These are phyloP conservation scores for Prunella strophiata DNA, from an alignment of 2,797 vertebrate species.

Conservation along the genomic window DNA sequence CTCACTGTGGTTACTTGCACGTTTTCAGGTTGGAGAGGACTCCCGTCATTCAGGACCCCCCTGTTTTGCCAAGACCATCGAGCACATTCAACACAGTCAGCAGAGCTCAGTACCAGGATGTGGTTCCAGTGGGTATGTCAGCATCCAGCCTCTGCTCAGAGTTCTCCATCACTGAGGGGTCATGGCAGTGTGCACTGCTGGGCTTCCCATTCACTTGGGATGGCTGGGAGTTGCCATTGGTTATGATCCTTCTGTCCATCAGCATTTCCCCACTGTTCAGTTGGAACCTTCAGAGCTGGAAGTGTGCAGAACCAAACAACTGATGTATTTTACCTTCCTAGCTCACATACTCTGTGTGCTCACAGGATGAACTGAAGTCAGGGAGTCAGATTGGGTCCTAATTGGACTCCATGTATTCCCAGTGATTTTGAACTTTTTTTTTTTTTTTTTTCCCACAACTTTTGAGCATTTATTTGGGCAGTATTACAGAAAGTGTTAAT, in stretches of 20 bases:
- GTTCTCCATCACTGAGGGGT: neutral
- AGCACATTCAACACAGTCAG: conserved; percentile 93
- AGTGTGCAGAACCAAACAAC: neutral
- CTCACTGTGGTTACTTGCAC: neutral
- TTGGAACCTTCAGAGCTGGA: neutral
- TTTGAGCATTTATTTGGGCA: neutral
- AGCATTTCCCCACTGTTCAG: neutral
- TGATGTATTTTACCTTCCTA: neutral
- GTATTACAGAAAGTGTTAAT: conserved; percentile 35
- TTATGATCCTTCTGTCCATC: neutral
- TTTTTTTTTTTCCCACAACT: neutral
- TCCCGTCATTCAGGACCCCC: conserved; percentile 88
- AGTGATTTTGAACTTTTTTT: neutral
- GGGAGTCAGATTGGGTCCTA: neutral
- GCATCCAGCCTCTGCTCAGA: neutral
- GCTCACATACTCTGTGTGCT: neutral
- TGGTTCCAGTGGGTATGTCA: conserved; percentile 93
- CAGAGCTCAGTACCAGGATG: conserved; percentile 91
- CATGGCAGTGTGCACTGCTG: neutral
- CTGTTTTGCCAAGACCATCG: conserved; percentile 87
- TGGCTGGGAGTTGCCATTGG: neutral
- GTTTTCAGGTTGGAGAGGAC: conserved; percentile 90
- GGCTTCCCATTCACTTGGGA: neutral
- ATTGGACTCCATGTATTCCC: neutral
- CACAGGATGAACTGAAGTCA: neutral